Percentiles rank a stretch among this genome's conserved stretches.
phyloP scores from a whole-genome alignment of 2,797 vertebrate genomes.

The Hydrolagus colliei region DNA sequence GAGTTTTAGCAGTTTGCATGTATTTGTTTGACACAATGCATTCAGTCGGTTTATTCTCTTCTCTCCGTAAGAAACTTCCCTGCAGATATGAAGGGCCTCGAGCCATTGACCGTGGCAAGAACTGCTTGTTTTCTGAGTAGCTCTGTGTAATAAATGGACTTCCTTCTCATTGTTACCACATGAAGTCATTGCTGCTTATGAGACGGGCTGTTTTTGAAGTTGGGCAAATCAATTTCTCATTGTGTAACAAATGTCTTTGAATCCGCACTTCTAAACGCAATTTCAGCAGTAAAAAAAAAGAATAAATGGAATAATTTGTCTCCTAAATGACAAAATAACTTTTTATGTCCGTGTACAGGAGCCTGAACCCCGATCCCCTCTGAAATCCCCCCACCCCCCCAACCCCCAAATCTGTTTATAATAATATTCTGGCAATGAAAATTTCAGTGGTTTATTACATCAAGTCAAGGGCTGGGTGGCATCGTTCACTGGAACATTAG shows the following conservation, averaged over 20 bases:
- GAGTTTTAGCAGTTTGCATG: constrained; percentile 25
- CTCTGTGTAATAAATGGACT: constrained; percentile 24
- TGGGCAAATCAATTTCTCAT: constrained; percentile 25
- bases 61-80: constrained; percentile 25
- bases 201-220: constrained; percentile 14
- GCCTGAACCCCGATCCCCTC: background rate
- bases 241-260: constrained; percentile 20
- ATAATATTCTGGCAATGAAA: constrained; percentile 5
- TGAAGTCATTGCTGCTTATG: constrained; percentile 16
- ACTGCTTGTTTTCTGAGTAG: constrained; percentile 21
- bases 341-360: background rate
- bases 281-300: background rate
- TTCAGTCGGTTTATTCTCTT: constrained; percentile 26
- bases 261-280: background rate
- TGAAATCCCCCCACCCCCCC: background rate
- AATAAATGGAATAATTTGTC: background rate
- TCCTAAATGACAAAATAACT: background rate
- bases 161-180: constrained; percentile 28
- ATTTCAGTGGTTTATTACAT: background rate
- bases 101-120: constrained; percentile 23
- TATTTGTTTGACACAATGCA: constrained; percentile 21
- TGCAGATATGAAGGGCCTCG: constrained; percentile 25
- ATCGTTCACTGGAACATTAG: constrained; percentile 1
- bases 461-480: constrained; percentile 3
- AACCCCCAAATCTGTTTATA: constrained; percentile 24